Base-by-base conservation (phyloP, 1,140 invertebrate genomes). In the Nephotettix cincticeps region DNA sequence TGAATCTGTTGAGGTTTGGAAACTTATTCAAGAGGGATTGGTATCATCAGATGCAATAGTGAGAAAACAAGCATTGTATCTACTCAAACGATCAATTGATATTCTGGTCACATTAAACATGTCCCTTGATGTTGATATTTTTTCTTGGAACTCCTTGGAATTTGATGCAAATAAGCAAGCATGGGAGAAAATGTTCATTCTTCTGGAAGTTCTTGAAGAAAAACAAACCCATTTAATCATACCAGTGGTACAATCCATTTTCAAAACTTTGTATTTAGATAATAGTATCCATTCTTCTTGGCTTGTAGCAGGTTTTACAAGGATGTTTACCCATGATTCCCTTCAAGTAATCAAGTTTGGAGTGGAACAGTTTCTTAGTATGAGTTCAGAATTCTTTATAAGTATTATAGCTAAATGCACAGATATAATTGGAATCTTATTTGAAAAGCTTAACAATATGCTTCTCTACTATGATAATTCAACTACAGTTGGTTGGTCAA, bases 161-260 rank as follows among this genome's bases (percentile, higher is more conserved):
- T 27, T 64, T 47, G 36, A 58, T 43, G 32, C 66, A 1, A 71
- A 75, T 11, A 65, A 76, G n/a, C 43, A 71, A 21, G 65, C 78
- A 4, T 83, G 78, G 75, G 77, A 79, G 21, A 78, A 81, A 58
- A 82, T 81, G 63, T 82, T 85, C 61, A 72, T 84, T 58, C 75
- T 87, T 21, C 72, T 87, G 30, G 86, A 88, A 76, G 81, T 80
- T 25, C 77, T 88, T 17, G 86, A 89, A 76, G 87, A 88, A 74
- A 86, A 87, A 73, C 87, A 87, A 76, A 82, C 82, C n/a, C 87
- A 88, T 77, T 77, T 89, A 13, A 78, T 87, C 19, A 76, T 81
- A 36, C 87, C 87, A 56, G 78, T 82, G n/a, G 72, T 88, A 14
- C 76, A 71, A 17, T 79, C 81, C 69, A 28, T 84, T 61, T 70